Conservation (phyloP, 2,888 invertebrate genomes). For the Thumatha senex region DNA sequence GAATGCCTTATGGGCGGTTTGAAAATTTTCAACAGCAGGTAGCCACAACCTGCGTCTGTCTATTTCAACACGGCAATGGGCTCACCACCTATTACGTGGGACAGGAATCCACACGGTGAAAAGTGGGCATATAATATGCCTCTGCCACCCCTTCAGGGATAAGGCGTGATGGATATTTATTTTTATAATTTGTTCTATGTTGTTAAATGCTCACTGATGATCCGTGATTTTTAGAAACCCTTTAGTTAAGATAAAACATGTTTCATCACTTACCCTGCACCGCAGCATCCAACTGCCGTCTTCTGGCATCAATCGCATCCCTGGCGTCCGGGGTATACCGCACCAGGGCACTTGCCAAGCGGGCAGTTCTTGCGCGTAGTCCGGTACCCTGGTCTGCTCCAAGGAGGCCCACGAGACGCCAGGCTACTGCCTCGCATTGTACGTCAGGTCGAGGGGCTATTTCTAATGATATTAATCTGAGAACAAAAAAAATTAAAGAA, state of each 20-base stretch:
- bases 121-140: too few relatives aligned
- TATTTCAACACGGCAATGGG: too few relatives aligned
- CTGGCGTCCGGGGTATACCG: conserved; percentile 87
- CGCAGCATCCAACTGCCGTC: conserved; percentile 91
- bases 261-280: conserved; percentile 91
- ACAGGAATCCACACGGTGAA: too few relatives aligned
- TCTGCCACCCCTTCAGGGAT: too few relatives aligned
- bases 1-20: too few relatives aligned
- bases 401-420: conserved; percentile 93
- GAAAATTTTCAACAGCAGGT: too few relatives aligned
- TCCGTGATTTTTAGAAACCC: too few relatives aligned
- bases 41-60: too few relatives aligned
- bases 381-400: conserved; percentile 83
- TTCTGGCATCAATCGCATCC: conserved; percentile 86
- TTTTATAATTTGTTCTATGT: too few relatives aligned
- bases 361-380: conserved; percentile 84
- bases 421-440: conserved; percentile 91
- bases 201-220: too few relatives aligned
- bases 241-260: neutral
- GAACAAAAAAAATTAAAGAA: conserved; percentile 3
- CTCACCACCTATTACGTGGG: too few relatives aligned
- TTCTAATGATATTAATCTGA: conserved; percentile 70
- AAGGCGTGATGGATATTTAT: too few relatives aligned
- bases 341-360: conserved; percentile 83
- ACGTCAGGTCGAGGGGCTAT: conserved; percentile 85